Evolutionary conservation across 2,888 invertebrate genomes (phyloP).

Genomic region (Lagria hirta): DNA sequence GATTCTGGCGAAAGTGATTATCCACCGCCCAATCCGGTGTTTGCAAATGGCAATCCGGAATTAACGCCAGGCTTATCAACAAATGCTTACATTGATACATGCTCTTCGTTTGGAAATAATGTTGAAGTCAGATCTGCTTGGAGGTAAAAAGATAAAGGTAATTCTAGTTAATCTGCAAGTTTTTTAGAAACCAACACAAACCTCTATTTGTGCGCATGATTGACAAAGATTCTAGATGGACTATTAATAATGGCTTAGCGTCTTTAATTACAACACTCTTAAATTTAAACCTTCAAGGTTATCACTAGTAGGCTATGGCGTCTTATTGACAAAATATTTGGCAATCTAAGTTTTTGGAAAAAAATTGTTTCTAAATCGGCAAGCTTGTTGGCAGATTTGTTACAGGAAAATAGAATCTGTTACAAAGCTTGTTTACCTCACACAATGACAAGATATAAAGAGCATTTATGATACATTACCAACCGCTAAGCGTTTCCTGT

Average conservation of each 20-base stretch:
- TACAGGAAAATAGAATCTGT: too few species aligned
- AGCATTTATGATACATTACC: too few species aligned
- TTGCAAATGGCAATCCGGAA: conserved; percentile 57
- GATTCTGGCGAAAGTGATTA: conserved; percentile 78
- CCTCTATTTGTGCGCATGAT: conserved; percentile 76
- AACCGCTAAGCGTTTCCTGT: too few species aligned
- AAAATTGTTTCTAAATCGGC: too few species aligned
- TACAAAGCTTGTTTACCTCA: too few species aligned
- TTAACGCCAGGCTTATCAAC: conserved; percentile 62
- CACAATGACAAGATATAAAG: too few species aligned
- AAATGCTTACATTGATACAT: conserved; percentile 58
- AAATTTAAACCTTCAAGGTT: conserved; percentile 59
- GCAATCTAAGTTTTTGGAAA: too few species aligned
- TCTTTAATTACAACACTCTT: conserved; percentile 72
- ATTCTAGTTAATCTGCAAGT: conserved; percentile 3
- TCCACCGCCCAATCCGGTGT: conserved; percentile 59
- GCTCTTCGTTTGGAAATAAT: conserved; percentile 62
- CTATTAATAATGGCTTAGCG: conserved; percentile 67
- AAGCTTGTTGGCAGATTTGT: too few species aligned
- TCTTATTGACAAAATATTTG: too few species aligned
- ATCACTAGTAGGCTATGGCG: too few species aligned
- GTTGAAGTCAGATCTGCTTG: conserved; percentile 74
- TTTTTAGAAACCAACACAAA: conserved; percentile 65
- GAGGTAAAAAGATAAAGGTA: conserved; percentile 51
- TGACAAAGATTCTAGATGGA: conserved; percentile 74